phyloP scores from a whole-genome alignment of 2,888 invertebrate species.

The Coremacera marginata region DNA sequence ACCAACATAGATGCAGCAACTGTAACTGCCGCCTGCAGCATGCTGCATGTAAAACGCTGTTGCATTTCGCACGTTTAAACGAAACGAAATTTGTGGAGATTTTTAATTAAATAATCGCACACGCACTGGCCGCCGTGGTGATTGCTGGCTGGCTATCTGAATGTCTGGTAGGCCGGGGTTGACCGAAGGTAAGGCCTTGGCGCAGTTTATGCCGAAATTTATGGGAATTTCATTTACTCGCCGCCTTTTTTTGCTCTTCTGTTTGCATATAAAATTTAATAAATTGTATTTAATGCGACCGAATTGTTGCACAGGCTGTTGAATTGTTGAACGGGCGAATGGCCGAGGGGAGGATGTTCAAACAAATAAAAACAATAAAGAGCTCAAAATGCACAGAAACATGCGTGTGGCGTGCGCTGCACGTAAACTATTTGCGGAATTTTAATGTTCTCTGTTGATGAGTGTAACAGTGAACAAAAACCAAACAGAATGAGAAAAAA shows the following conservation, averaged over 20 bases:
- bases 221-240: slow-evolving; percentile 51
- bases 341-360: not conserved
- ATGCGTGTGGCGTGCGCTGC: slow-evolving; percentile 25
- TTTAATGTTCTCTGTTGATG: slow-evolving; percentile 47
- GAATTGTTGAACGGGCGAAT: not conserved
- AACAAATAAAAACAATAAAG: slow-evolving; percentile 1
- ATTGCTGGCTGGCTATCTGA: not conserved
- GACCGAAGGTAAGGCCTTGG: not conserved
- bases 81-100: slow-evolving; percentile 47
- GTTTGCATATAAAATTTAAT: slow-evolving; percentile 34
- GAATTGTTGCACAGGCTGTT: not conserved
- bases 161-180: not conserved
- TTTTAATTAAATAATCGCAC: slow-evolving; percentile 51
- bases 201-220: slow-evolving; percentile 45
- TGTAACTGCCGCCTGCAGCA: slow-evolving; percentile 10
- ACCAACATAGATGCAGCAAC: not conserved
- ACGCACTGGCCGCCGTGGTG: slow-evolving; percentile 34
- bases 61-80: slow-evolving; percentile 49
- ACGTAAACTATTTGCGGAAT: slow-evolving; percentile 52
- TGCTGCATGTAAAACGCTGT: slow-evolving; percentile 35
- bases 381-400: not conserved
- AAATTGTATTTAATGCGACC: slow-evolving; percentile 35
- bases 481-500: not conserved
- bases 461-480: not conserved
- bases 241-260: not conserved